Evolutionary conservation across 1,140 invertebrate species (phyloP).

Genomic region (Papilio dardanus): DNA sequence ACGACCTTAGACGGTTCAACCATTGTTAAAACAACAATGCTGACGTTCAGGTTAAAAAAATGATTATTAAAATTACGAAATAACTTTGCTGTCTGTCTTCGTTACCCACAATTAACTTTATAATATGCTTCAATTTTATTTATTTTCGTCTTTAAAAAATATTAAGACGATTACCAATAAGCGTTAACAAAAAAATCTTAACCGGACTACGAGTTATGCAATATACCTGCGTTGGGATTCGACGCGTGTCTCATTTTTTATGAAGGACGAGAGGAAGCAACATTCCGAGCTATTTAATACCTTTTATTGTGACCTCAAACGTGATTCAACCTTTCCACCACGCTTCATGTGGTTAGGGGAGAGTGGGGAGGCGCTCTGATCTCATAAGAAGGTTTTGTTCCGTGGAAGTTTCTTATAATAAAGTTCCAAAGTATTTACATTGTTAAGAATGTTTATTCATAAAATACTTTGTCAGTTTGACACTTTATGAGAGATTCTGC

Average conservation of each 20-base stretch:
- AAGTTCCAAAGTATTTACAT: constrained; percentile 7
- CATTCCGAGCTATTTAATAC: constrained; percentile 56
- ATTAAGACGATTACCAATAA: neutral
- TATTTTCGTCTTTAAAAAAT: neutral
- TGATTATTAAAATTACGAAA: neutral
- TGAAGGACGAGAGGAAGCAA: constrained; percentile 36
- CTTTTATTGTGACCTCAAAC: constrained; percentile 44
- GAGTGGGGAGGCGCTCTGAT: neutral
- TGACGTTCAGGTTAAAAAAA: too few species aligned
- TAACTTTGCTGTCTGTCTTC: neutral
- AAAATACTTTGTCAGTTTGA: constrained; percentile 9
- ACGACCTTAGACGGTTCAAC: neutral
- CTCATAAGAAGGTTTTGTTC: constrained; percentile 20
- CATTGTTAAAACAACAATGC: too few species aligned
- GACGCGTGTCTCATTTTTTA: constrained; percentile 36
- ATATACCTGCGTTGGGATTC: constrained; percentile 22
- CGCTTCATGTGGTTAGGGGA: constrained; percentile 44
- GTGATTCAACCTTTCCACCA: constrained; percentile 34
- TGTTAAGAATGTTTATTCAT: neutral
- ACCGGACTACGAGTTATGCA: constrained; percentile 9
- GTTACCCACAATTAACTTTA: neutral
- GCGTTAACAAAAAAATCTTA: neutral
- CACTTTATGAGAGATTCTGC: neutral
- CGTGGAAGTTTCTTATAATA: constrained; percentile 3
- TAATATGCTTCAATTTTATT: neutral